Evolutionary conservation across 2,113 vertebrate species (phyloP), one percentile per base, ranked within the genome.

Genomic region (Aptenodytes patagonicus): DNA sequence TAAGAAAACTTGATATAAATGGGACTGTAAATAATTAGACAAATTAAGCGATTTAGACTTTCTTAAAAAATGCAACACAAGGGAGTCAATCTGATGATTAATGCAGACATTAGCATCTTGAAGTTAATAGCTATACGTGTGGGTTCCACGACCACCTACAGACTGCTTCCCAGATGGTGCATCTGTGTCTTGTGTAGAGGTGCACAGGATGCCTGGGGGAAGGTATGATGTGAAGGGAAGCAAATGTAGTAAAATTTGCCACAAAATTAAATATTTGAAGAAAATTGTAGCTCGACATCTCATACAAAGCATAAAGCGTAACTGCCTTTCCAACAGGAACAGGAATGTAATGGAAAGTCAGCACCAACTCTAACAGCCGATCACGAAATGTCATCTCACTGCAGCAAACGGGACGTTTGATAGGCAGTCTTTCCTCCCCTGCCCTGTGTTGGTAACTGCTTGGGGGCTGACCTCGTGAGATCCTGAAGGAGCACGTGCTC

Each of bases 1-100:
- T 83, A 92, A 89, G 70, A 90, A 91, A 95, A 87, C 10, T 66
- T 84, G 17, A 28, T 87, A 83, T 89, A 93, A 96, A 92, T 55
- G 38, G 34, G 72, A 76, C 16, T 75, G 66, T 68, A 93, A 95
- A 91, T 91, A 96, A 94, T 92, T 93, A 92, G 47, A 81, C 36
- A 89, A 95, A 94, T 79, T 89, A 94, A 95, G 52, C 38, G 75
- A 75, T 86, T 80, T 62, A 66, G 66, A 13, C 73, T 36, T 96
- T 91, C 84, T 93, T 75, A 18, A 47, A 91, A 90, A 93, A 90
- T n/a, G 32, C 68, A 96, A 49, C 78, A 81, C 69, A 68, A 84
- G 24, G 49, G 36, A 97, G 68, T 77, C 57, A 64, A 70, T 75
- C 52, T 72, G 92, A 83, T 93, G 85, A 97, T 92, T 95, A 94